Evolutionary conservation across 2,113 vertebrate genomes (phyloP).

Genomic region (Rhegmatorhina hoffmannsi): DNA sequence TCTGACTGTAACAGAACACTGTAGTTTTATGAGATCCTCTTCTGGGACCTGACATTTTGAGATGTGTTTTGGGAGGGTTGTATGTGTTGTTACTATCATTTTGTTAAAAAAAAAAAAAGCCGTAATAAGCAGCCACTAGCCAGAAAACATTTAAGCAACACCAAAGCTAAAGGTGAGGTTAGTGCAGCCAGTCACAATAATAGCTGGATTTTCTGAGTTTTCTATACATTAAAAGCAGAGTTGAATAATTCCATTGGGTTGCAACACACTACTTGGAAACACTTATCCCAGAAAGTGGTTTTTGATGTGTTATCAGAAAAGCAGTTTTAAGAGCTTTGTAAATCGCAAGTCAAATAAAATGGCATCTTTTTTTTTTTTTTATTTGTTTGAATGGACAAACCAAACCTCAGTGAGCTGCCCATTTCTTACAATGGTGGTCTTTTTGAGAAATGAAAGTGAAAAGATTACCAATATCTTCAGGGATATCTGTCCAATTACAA

Average conservation of each 20-base stretch:
- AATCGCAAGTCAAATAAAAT: neutral
- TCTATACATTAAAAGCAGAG: neutral
- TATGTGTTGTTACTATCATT: neutral
- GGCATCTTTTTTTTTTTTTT: neutral
- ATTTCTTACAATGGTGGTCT: neutral
- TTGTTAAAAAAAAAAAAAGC: neutral
- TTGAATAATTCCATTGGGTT: neutral
- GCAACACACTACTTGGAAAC: neutral
- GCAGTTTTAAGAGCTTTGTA: neutral
- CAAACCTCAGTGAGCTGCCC: neutral
- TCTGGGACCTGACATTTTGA: neutral
- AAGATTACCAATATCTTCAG: neutral
- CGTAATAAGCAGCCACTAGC: neutral
- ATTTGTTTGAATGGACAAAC: neutral
- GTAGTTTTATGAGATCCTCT: constrained; percentile 14
- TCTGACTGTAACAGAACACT: neutral
- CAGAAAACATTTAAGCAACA: neutral
- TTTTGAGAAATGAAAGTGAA: neutral
- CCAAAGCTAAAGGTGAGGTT: neutral
- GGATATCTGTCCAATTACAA: neutral
- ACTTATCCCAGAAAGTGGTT: neutral
- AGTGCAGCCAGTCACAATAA: neutral
- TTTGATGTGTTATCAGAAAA: neutral
- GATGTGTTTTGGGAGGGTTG: neutral
- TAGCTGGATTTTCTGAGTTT: neutral